Base-by-base conservation (phyloP, 2,888 invertebrate genomes). In the Drepana falcataria region DNA sequence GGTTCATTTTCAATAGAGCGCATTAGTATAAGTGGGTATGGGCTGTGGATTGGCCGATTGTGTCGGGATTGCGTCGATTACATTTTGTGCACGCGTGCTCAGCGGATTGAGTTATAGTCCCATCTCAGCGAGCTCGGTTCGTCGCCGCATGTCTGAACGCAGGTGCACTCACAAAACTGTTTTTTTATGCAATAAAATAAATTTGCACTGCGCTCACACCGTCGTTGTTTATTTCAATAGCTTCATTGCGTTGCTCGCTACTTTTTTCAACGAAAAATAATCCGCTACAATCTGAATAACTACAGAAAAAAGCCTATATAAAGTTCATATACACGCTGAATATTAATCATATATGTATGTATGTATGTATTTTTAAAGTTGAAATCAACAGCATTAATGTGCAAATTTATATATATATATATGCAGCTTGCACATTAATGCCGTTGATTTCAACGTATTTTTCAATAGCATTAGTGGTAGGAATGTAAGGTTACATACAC, bases 41-140 rank as follows among this genome's bases (percentile, higher is more conserved):
- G 65, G 60, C 65, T 69, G 69, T 66, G 71, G 73, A 82, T 79
- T 81, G 80, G 71, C 67, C 65, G 70, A 81, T 81, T 82, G 79
- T 79, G 70, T 66, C 60, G 67, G 71, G 65, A 63, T 72, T 70
- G 73, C 70, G 72, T 75, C 73, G 74, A 83, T 83, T 79, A 78
- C 77, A 75, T 77, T 21, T 75, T 70, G 72, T 65, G 65, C 68
- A 61, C 66, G 69, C 66, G 63, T 62, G 60, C 55, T 54, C 59
- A 60, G 49, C 63, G 66, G 75, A 85, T 86, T 81, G 82, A 81
- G 77, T 86, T 85, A 85, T 79, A 73, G 75, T 76, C 81, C 75
- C 75, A 77, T 76, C 68, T 65, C 67, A 61, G 62, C 62, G 64
- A 57, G 63, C 58, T 55, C 68, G 61, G 60, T 53, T 59, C 55